Conservation (phyloP, 2,888 invertebrate species). For the Drepana falcataria region DNA sequence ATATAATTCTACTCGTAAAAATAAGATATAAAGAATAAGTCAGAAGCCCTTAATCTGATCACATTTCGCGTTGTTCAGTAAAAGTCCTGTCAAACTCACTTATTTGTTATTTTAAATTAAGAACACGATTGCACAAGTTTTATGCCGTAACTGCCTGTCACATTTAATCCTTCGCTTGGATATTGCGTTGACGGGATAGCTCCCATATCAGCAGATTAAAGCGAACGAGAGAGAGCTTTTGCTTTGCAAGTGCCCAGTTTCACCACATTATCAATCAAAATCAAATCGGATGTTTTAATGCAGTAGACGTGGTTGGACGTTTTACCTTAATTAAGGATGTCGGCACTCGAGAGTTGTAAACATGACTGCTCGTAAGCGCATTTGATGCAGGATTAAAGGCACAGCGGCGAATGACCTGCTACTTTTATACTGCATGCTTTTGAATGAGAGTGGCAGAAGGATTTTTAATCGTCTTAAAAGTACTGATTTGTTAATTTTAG, state of each 20-base stretch:
- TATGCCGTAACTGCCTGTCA: conserved; percentile 42
- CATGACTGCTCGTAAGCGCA: conserved; percentile 17
- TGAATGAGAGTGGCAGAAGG: not conserved
- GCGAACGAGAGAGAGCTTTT: conserved; percentile 8
- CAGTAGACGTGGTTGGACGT: conserved; percentile 39
- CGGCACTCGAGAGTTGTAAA: conserved; percentile 32
- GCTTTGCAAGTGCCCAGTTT: conserved; percentile 34
- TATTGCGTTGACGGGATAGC: conserved; percentile 26
- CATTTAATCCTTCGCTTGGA: conserved; percentile 46
- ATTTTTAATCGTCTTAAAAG: too few relatives aligned
- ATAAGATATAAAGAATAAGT: too few relatives aligned
- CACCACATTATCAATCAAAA: conserved; percentile 65
- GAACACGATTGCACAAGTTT: conserved; percentile 18
- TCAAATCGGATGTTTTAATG: conserved; percentile 61
- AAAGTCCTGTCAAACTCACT: conserved; percentile 7
- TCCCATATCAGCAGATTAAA: conserved; percentile 30
- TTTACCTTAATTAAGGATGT: conserved; percentile 60
- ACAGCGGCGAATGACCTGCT: not conserved
- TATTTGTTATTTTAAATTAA: conserved; percentile 13
- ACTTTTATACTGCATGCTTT: conserved; percentile 2
- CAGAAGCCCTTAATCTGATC: too few relatives aligned
- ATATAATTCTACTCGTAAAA: too few relatives aligned
- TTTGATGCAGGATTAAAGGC: conserved; percentile 21
- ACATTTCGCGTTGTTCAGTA: not conserved
- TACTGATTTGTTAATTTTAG: not conserved